Base-by-base conservation (phyloP, 1,140 invertebrate species). In the Macrosteles quadrilineatus region DNA sequence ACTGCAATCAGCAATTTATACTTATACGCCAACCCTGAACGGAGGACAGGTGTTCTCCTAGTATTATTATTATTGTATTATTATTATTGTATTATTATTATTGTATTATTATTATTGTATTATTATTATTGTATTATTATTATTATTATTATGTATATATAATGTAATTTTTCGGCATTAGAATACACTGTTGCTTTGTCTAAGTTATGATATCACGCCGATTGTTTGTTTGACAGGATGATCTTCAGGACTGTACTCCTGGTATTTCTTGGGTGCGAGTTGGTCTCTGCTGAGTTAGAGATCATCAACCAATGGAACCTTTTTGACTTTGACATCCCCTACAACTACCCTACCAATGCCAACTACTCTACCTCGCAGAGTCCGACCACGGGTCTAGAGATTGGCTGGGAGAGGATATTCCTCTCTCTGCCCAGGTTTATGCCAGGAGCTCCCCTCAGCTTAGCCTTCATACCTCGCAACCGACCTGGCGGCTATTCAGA, bases 241-340 rank as follows among this genome's bases (percentile, higher is more conserved):
- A 2, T 47, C 1, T 17, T 32, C n/a, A n/a, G 40, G 40, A 40
- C 4, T 3, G 11, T 43, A 9, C 29, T 45, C 12, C 40, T 53
- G 6, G 65, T 40, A n/a, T 45, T 17, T 21, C 25, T 53, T 25
- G 4, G 19, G 2, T 9, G 53, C n/a, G 47, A n/a, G n/a, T 17
- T 31, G 9, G n/a, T 40, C 30, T 43, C 55, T 2, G 59, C 59
- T 1, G 70, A 79, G 17, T 75, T 92, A 1, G 88, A 93, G 75
- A 86, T 88, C 1, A 77, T 91, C 1, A 88, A 88, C 69, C 87
- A 92, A 79, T 94, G 91, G 91, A 86, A 83, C 21, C 75, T 91
- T 0, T 74, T 92, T 0, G 84, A 87, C 70, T 93, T 86, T 74
- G 87, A 90, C 71, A 86, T 91, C 64, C 85, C 87, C 0, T 85